A percentile compares a stretch with the other conserved stretches of the same genome.
Evolutionary conservation across 2,888 invertebrate genomes (phyloP).

Genomic region (Epirrita christyi): DNA sequence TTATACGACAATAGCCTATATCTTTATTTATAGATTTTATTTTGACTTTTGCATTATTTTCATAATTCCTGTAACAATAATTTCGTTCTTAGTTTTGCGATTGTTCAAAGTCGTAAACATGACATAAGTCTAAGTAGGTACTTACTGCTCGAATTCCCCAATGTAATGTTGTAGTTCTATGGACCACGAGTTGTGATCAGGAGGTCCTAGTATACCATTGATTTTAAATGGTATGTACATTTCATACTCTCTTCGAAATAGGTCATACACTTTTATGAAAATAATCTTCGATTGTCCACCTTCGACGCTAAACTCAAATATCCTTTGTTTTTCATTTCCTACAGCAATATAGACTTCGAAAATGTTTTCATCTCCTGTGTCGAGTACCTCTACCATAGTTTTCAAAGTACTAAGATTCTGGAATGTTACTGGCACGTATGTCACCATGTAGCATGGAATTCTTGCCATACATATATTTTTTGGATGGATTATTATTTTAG

Average conservation of each 20-base stretch:
- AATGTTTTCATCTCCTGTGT: slow-evolving; percentile 67
- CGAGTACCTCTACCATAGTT: slow-evolving; percentile 59
- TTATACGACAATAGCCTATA: slow-evolving; percentile 67
- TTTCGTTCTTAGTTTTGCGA: background rate
- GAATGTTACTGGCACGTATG: slow-evolving; percentile 69
- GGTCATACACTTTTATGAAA: slow-evolving; percentile 67
- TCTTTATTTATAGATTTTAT: slow-evolving; percentile 65
- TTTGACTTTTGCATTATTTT: slow-evolving; percentile 69
- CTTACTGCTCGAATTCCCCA: slow-evolving; percentile 65
- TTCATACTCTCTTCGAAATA: slow-evolving; percentile 78
- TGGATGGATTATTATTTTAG: slow-evolving; percentile 77
- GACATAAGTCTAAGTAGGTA: slow-evolving; percentile 13
- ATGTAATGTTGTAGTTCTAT: slow-evolving; percentile 68
- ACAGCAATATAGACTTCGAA: slow-evolving; percentile 65
- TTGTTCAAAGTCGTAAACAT: background rate
- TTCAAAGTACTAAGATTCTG: slow-evolving; percentile 64
- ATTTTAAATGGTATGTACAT: slow-evolving; percentile 85
- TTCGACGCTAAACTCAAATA: slow-evolving; percentile 61
- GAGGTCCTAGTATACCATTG: slow-evolving; percentile 85
- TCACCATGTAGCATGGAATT: slow-evolving; percentile 70
- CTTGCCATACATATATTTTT: slow-evolving; percentile 77
- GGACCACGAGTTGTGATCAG: slow-evolving; percentile 56
- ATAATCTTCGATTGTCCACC: slow-evolving; percentile 68
- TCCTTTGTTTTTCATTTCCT: slow-evolving; percentile 67
- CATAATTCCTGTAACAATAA: slow-evolving; percentile 57